Conservation (phyloP, 2,888 invertebrate species). For the Drosophila suboccidentalis region DNA sequence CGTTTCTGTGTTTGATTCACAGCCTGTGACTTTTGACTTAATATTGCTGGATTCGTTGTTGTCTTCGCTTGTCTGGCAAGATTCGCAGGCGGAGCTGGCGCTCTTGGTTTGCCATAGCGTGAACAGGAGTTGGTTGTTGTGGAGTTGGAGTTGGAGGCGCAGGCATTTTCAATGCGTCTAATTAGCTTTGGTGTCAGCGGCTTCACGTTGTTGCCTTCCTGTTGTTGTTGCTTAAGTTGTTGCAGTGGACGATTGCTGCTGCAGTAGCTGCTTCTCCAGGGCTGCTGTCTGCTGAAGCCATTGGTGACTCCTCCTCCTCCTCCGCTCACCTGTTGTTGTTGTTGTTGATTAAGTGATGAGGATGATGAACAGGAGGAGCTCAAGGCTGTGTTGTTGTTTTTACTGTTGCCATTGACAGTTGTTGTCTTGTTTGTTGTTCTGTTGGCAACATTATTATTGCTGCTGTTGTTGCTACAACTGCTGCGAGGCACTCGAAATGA, state of each 20-base stretch:
- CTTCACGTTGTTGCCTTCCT: constrained; percentile 68
- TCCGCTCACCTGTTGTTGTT: constrained; percentile 26
- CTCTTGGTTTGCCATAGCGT: constrained; percentile 69
- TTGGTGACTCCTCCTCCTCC: constrained; percentile 4
- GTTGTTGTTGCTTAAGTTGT: constrained; percentile 67
- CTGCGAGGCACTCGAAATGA: constrained; percentile 84
- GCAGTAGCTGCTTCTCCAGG: constrained; percentile 84
- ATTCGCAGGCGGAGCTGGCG: constrained; percentile 62
- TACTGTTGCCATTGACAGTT: constrained; percentile 16
- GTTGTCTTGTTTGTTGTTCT: constrained; percentile 33
- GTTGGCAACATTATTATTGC: constrained; percentile 48
- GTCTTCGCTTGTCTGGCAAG: constrained; percentile 16
- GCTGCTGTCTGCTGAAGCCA: constrained; percentile 82
- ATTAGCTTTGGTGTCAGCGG: constrained; percentile 85
- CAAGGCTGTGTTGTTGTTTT: constrained; percentile 48
- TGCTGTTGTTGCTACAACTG: constrained; percentile 63
- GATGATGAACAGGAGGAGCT: constrained; percentile 70
- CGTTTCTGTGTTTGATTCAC: constrained; percentile 82
- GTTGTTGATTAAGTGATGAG: constrained; percentile 53
- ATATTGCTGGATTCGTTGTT: constrained; percentile 51
- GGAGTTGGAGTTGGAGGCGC: constrained; percentile 44
- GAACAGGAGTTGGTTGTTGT: constrained; percentile 36
- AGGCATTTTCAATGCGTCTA: constrained; percentile 83
- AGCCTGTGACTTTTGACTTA: constrained; percentile 16
- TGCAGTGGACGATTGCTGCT: constrained; percentile 72